Evolutionary conservation across 2,797 vertebrate species (phyloP), one percentile per base, ranked within the genome.

Genomic region (Hylomyscus alleni): DNA sequence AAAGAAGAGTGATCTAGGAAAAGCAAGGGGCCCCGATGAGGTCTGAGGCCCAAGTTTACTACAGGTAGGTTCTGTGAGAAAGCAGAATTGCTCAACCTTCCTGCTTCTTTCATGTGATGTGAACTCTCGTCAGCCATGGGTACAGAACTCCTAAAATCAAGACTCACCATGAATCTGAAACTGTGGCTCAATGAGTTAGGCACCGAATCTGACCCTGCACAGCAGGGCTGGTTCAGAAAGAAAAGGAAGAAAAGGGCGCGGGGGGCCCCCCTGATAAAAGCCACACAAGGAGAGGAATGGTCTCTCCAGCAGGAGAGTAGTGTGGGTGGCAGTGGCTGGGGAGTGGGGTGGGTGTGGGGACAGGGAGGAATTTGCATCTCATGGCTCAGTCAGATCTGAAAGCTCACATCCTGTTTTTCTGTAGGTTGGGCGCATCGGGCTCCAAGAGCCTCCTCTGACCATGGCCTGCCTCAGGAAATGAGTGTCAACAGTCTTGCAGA

Each of bases 381-480:
- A 65, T 78, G 97, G 87, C 95, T 93, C 92, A 96, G 80, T 96
- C 44, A 95, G 7, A 89, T 96, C 81, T 47, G 95, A 98, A 98
- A 97, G 95, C 85, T 82, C 81, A 96, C 98, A 98, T 98, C 98
- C 98, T 98, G 98, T 98, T 98, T 97, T 98, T 97, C 97, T 81
- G 73, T 15, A 90, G 82, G 76, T 89, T 93, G 97, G 92, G 78
- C 17, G 65, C 91, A 92, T 24, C 72, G 22, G 77, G 56, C 37
- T 52, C 92, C 95, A 72, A 93, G 92, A 86, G 92, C 40, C 93
- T 97, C 82, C 94, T 96, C 95, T 29, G 56, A 96, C 96, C 96
- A 90, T 0, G 81, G 84, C 94, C 96, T 78, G 67, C 82, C 65
- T 15, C 96, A 98, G 98, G 98, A 98, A 98, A 96, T 0, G 0